Base-by-base conservation (phyloP, 2,888 invertebrate species). In the Ypsolopha sequella region DNA sequence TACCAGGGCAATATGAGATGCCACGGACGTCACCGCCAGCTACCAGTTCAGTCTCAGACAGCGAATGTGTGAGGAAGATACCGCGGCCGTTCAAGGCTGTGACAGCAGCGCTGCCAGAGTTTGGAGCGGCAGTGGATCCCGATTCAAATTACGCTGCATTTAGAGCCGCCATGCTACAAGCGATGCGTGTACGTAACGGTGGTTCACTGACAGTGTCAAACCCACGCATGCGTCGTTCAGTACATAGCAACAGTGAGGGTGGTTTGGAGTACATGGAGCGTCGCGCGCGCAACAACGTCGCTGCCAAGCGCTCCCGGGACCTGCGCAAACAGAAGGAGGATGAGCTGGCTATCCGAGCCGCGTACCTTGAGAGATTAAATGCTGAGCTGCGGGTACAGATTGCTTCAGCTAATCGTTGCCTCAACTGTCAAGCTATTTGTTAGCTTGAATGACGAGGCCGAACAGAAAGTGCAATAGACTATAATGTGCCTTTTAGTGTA, bases 261-360 rank as follows among this genome's bases (percentile, higher is more conserved):
- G 95, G 95, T 68, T 91, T 92, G 0, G 91, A 92, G 0, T 96
- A 96, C 68, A 92, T 92, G 89, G 95, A 96, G 66, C 88, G 95
- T 44, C 84, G 98, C 3, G 89, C 93, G 58, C 95, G 96, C 69
- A 98, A 98, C 73, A 98, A 98, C 73, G 95, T 94, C 57, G 98
- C 98, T 0, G 98, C 98, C 0, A 98, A 98, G 72, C 89, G 96
- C 59, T 97, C 97, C 0, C 88, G 98, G 10, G 97, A 98, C 67
- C 92, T 95, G 1, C 88, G 98, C 52, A 88, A 96, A 59, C 91
- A 93, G 35, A 95, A 97, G 65, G 98, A 98, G 73, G 96, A 97
- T 59, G 95, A 96, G 62, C 92, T 82, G 96, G 47, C 47, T 13
- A 47, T 47, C 47, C 36, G 47, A 11, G 47, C 36, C 4, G 47